These are phyloP conservation scores for Dicrostonyx torquatus DNA, from an alignment of 2,797 vertebrate species.

Conservation along the genomic window DNA sequence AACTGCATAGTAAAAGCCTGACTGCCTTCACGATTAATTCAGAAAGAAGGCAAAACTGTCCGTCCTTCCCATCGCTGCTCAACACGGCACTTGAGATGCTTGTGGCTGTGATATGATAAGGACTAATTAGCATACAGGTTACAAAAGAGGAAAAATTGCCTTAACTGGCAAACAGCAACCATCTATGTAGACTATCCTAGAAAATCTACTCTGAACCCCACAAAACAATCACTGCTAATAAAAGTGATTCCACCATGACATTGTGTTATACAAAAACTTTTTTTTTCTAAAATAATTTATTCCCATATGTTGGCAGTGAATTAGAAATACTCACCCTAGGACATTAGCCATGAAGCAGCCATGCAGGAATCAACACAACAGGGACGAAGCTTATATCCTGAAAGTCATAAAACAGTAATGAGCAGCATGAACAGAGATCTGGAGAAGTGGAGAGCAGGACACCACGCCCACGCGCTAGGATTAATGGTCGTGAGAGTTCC, in stretches of 20 bases:
- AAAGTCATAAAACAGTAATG: background rate
- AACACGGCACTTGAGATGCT: background rate
- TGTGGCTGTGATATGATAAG: background rate
- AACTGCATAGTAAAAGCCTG: conserved; percentile 14
- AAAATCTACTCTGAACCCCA: background rate
- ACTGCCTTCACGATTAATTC: background rate
- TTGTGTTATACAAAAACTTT: background rate
- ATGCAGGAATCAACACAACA: background rate
- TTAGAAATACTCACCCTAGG: background rate
- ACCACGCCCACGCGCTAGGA: background rate
- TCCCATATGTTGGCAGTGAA: background rate
- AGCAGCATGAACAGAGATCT: background rate
- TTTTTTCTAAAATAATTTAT: background rate
- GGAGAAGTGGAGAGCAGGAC: background rate
- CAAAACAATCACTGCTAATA: background rate
- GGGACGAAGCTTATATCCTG: background rate
- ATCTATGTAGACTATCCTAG: background rate
- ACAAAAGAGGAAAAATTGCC: background rate
- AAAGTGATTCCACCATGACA: background rate
- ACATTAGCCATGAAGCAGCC: background rate
- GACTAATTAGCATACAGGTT: background rate
- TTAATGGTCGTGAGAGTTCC: background rate
- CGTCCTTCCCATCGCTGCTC: background rate
- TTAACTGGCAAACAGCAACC: background rate
- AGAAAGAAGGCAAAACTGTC: background rate